Evolutionary conservation across 2,797 vertebrate species (phyloP), one percentile per base, ranked within the genome.

Genomic region (Sebastolobus altivelis): DNA sequence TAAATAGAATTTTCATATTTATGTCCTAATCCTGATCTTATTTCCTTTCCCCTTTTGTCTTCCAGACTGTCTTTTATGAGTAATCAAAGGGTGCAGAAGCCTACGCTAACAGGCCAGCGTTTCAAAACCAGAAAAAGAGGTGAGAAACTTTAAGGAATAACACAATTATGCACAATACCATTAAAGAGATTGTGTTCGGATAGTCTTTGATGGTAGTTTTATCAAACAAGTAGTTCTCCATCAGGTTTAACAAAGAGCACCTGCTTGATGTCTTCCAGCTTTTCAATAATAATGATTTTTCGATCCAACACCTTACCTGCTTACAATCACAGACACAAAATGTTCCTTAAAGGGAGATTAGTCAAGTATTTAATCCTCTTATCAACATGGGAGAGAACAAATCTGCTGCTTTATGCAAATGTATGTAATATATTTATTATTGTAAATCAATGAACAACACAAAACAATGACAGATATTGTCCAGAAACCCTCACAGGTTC

Each of bases 31-130:
- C 49, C 2, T 75, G 16, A 62, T 38, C 11, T 22, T 49, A 5
- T 71, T 25, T 66, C 1, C 1, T 16, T 25, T 12, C 1, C 2
- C 1, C 2, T 1, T 52, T 25, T 75, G 35, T 77, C 37, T 82
- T 80, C 66, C 65, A 98, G 97, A 94, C 97, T 96, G 96, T 97
- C 96, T 99, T 99, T 99, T 99, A 99, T 99, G 98, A 99, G 96
- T 98, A 99, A 98, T 97, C 98, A 98, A 98, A 98, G 97, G 98
- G 97, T 98, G 95, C 98, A 98, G 95, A 99, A 99, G 96, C 97
- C 98, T 96, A 98, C 98, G 97, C 97, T 98, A 96, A 98, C 98
- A 87, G 98, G 97, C 94, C 98, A 99, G 97, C 98, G 98, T 95
- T 99, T 98, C 96, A 99, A 99, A 96, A 99, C 98, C 75, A 95